Conservation (phyloP, 2,888 invertebrate species). For the Microplitis manilae region DNA sequence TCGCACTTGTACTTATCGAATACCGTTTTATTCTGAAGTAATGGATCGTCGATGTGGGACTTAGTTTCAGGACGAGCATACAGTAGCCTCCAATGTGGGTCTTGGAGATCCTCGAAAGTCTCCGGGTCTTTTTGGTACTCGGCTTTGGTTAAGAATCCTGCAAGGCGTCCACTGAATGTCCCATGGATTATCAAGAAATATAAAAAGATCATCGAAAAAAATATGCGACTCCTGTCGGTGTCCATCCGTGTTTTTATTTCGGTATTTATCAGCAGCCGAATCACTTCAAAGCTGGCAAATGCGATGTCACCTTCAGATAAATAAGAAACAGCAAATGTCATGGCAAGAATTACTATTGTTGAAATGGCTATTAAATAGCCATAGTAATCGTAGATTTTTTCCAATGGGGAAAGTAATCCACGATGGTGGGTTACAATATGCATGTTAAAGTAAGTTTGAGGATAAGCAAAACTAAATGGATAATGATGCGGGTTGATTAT, state of each 20-base stretch:
- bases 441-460: not conserved
- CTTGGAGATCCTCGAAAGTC: slow-evolving; percentile 1
- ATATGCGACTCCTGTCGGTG: not conserved
- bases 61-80: not conserved
- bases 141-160: slow-evolving; percentile 1
- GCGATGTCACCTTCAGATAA: not conserved
- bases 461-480: not conserved
- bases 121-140: not conserved
- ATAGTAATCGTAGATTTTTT: slow-evolving; percentile 22
- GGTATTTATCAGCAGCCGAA: slow-evolving; percentile 18
- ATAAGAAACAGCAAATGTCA: not conserved
- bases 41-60: not conserved
- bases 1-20: not conserved
- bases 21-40: not conserved
- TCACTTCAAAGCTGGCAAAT: not conserved
- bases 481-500: too few species aligned
- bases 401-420: not conserved
- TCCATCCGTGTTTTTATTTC: not conserved
- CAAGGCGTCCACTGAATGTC: slow-evolving; percentile 7
- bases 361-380: not conserved
- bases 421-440: slow-evolving; percentile 1
- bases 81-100: not conserved
- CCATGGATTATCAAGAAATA: slow-evolving; percentile 22
- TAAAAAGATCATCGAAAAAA: slow-evolving; percentile 15
- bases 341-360: not conserved